A percentile compares a stretch with the other conserved stretches of the same genome.
phyloP scores from a whole-genome alignment of 2,797 vertebrate species.

The Neopelma chrysocephalum region DNA sequence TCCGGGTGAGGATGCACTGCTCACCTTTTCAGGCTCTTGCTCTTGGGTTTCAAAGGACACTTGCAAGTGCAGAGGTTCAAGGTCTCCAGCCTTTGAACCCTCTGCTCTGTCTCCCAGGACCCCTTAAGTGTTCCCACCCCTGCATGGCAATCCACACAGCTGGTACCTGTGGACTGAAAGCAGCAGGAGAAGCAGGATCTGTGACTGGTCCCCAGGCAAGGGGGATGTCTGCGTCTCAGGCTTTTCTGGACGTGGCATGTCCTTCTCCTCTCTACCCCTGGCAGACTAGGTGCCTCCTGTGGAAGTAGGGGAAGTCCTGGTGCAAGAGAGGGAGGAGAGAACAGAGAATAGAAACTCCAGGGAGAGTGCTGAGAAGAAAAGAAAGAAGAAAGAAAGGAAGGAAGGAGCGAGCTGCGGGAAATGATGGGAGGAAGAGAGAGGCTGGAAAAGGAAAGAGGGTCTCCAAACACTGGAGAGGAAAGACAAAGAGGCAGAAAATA shows the following conservation, averaged over 20 bases:
- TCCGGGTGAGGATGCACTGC: neutral
- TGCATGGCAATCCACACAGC: neutral
- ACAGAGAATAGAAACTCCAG: constrained; percentile 47
- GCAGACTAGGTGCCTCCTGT: neutral
- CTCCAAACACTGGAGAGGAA: neutral
- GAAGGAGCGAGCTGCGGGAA: neutral
- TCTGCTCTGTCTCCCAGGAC: neutral
- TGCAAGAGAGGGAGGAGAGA: constrained; percentile 32
- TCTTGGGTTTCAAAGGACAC: neutral
- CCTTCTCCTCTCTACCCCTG: neutral
- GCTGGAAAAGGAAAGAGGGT: constrained; percentile 46
- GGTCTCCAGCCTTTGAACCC: neutral
- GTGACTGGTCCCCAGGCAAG: neutral
- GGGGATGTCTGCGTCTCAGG: neutral
- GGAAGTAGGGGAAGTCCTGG: constrained; percentile 11
- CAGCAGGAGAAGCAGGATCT: neutral
- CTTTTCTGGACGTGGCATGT: neutral
- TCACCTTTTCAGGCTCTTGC: neutral
- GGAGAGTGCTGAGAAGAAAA: constrained; percentile 14
- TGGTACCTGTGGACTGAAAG: neutral
- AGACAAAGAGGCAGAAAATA: constrained; percentile 53
- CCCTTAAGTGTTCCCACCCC: neutral
- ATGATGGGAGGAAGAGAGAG: constrained; percentile 21
- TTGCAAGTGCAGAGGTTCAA: neutral
- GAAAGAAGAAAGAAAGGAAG: constrained; percentile 53